Evolutionary conservation across 2,888 invertebrate species (phyloP), one percentile per base, ranked within the genome.

Genomic region (Apotomis betuletana): DNA sequence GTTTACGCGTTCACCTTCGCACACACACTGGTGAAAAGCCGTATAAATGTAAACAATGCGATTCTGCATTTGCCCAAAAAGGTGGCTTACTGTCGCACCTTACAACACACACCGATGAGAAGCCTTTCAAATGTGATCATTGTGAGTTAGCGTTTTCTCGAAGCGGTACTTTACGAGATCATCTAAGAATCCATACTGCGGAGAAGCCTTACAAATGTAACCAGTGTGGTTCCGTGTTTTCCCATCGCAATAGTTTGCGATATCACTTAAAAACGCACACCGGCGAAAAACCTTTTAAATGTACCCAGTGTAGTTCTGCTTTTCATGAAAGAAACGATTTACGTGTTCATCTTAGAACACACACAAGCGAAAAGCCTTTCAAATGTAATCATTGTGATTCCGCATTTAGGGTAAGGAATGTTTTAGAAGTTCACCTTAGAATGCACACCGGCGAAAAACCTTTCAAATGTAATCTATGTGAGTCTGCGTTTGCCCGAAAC

Each of bases 201-300:
- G 68, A 72, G 13, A 74, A 59, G 60, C 9, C 15, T 4, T 54
- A 12, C 27, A 41, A 41, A 15, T 6, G 46, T 10, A 67, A 36
- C 0, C 51, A 36, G 3, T 67, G 67, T 5, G 38, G 10, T 12
- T 38, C 10, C 10, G 0, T 13, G n/a, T 13, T 12, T 51, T 5
- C 49, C 0, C 0, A 1, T 9, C 13, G 9, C 13, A 13, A 0
- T n/a, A 4, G 13, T 58, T 38, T 58, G 4, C 5, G 4, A n/a
- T 13, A 0, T 4, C 67, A 67, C 3, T 9, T n/a, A 8, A 65
- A 44, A 67, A 71, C 57, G 8, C 77, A 77, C 13, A 75, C 77
- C 9, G 73, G 69, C 3, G 73, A 76, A 12, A 77, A 77, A 49
- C 76, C 77, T 3, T 79, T 55, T 13, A 36, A 70, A 10, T 81